Evolutionary conservation across 2,797 vertebrate genomes (phyloP).

Genomic region (Crenuchus spilurus): DNA sequence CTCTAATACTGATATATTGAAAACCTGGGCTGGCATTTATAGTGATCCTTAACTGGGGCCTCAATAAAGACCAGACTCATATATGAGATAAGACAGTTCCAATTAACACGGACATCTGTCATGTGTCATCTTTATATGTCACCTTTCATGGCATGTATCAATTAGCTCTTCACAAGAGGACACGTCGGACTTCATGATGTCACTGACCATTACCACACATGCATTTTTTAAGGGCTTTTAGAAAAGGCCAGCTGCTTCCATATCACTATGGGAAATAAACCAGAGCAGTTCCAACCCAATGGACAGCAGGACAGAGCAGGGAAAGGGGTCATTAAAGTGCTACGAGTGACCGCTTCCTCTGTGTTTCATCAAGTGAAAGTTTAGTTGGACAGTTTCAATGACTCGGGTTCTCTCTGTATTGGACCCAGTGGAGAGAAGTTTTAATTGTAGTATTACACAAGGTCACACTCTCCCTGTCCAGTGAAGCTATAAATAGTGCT

Average conservation of each 20-base stretch:
- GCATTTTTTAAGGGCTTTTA: neutral
- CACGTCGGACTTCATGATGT: neutral
- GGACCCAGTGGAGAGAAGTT: neutral
- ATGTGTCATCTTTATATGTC: neutral
- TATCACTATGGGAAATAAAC: conserved; percentile 1
- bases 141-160: neutral
- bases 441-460: no score
- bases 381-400: neutral
- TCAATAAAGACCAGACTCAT: neutral
- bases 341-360: neutral
- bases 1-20: neutral
- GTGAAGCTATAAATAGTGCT: neutral
- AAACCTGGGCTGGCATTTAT: neutral
- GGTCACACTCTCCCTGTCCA: neutral
- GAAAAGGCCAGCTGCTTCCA: neutral
- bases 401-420: neutral
- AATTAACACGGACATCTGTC: neutral
- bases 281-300: neutral
- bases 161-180: neutral
- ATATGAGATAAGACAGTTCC: neutral
- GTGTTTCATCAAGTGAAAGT: conserved; percentile 6
- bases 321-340: neutral
- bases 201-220: no score
- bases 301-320: neutral
- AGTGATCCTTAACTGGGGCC: neutral